phyloP scores from a whole-genome alignment of 2,113 vertebrate species.

The Austrofundulus limnaeus region DNA sequence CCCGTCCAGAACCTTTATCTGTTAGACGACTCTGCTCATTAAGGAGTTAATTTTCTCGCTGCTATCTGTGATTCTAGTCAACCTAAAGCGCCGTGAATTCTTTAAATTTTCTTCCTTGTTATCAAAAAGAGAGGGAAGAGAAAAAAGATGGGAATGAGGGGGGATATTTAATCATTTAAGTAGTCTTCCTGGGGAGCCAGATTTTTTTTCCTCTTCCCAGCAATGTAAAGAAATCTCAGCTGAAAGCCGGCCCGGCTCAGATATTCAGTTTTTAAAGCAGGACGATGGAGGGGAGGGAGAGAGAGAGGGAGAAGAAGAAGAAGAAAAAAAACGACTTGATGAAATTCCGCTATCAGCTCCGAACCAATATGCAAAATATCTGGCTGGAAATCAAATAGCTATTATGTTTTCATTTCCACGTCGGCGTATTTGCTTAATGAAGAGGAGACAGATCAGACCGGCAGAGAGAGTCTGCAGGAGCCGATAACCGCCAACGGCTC shows the following conservation, averaged over 20 bases:
- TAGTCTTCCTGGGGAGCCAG: slow-evolving; percentile 81
- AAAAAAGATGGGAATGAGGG: slow-evolving; percentile 62
- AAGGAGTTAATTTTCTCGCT: slow-evolving; percentile 84
- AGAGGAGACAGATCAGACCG: slow-evolving; percentile 97
- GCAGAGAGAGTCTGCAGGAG: slow-evolving; percentile 88
- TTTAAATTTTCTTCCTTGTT: slow-evolving; percentile 80
- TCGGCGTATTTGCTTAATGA: slow-evolving; percentile 99
- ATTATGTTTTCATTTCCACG: slow-evolving; percentile 99
- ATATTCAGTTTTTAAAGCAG: slow-evolving; percentile 97
- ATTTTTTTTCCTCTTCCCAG: slow-evolving; percentile 74
- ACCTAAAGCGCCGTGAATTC: slow-evolving; percentile 84
- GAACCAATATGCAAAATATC: slow-evolving; percentile 99
- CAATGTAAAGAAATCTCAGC: slow-evolving; percentile 84
- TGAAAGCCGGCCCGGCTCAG: slow-evolving; percentile 83
- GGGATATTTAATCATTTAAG: slow-evolving; percentile 85
- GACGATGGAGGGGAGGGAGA: slow-evolving; percentile 76
- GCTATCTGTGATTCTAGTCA: slow-evolving; percentile 82
- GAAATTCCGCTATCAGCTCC: slow-evolving; percentile 99
- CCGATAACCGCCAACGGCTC: slow-evolving; percentile 94
- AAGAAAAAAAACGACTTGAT: slow-evolving; percentile 89
- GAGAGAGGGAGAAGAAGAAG: slow-evolving; percentile 20
- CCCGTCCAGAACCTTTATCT: slow-evolving; percentile 71
- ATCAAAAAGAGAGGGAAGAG: slow-evolving; percentile 75
- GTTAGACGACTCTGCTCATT: slow-evolving; percentile 79
- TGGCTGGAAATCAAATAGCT: slow-evolving; percentile 99